Evolutionary conservation across 2,888 invertebrate genomes (phyloP).

Genomic region (Blomia tropicalis): DNA sequence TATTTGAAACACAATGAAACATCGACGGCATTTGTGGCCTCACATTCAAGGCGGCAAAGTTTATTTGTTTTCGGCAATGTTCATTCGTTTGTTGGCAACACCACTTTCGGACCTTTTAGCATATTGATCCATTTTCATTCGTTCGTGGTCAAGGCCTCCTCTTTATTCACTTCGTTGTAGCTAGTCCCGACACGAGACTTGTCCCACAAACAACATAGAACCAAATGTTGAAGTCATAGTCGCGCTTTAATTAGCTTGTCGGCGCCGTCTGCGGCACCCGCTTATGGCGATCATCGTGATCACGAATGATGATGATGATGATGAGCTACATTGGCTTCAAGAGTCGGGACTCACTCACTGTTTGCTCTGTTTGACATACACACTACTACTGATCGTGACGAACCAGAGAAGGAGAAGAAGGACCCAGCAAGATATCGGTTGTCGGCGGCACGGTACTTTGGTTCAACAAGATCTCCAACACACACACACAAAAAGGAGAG

Average conservation of each 20-base stretch:
- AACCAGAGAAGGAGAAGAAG: background rate
- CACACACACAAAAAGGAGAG: too few relatives aligned
- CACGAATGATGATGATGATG: constrained; percentile 16
- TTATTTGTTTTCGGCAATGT: constrained; percentile 1
- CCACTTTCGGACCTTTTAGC: background rate
- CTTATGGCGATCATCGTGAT: constrained; percentile 7
- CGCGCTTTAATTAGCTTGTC: constrained; percentile 14
- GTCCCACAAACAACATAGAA: background rate
- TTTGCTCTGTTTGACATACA: too few relatives aligned
- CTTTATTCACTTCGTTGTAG: background rate
- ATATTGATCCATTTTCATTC: too few relatives aligned
- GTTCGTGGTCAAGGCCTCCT: too few relatives aligned
- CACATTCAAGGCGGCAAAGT: too few relatives aligned
- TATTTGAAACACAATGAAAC: too few relatives aligned
- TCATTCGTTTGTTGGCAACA: background rate
- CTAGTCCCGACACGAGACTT: constrained; percentile 9
- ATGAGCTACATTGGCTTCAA: background rate
- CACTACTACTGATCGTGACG: too few relatives aligned
- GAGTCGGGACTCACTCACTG: too few relatives aligned
- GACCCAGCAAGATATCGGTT: background rate
- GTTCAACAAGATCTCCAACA: too few relatives aligned
- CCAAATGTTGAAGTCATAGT: background rate
- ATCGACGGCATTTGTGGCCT: too few relatives aligned
- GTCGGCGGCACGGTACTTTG: too few relatives aligned
- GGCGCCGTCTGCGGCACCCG: constrained; percentile 17